These are phyloP conservation scores for Zelostemma sp. DNA, from an alignment of 1,140 invertebrate genomes.

Conservation along the genomic window DNA sequence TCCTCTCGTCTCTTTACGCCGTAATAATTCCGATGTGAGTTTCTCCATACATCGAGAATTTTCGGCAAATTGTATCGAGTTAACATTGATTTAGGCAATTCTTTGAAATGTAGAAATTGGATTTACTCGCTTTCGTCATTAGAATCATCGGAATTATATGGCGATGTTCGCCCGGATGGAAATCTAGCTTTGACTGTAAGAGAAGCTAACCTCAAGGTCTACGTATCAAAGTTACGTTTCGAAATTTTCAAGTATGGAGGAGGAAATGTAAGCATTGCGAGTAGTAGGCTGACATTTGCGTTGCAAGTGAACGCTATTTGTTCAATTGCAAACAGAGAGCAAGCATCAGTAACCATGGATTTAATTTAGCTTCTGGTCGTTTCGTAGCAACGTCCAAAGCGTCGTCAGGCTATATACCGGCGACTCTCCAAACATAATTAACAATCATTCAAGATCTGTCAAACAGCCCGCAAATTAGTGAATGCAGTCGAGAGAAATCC, in stretches of 20 bases:
- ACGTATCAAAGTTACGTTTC: conserved; percentile 21
- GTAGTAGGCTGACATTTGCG: conserved; percentile 33
- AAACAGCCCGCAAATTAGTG: conserved; percentile 63
- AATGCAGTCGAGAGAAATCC: conserved; percentile 36
- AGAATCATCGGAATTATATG: neutral
- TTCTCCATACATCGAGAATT: too few relatives aligned
- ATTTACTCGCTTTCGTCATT: too few relatives aligned
- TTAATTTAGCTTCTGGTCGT: conserved; percentile 56
- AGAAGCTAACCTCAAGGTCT: conserved; percentile 9
- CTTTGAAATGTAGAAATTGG: too few relatives aligned
- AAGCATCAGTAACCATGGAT: conserved; percentile 48
- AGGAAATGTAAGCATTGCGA: neutral
- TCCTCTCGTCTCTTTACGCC: neutral
- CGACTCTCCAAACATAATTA: conserved; percentile 60
- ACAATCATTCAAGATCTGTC: conserved; percentile 63
- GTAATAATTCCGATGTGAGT: too few relatives aligned
- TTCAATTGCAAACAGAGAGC: conserved; percentile 47
- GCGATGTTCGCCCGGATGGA: neutral
- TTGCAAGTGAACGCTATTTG: conserved; percentile 54
- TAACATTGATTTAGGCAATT: too few relatives aligned
- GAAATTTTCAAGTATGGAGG: neutral
- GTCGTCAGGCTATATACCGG: neutral
- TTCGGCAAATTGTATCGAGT: too few relatives aligned
- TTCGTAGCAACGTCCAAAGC: conserved; percentile 29
- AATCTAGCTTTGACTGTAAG: neutral